Conservation (phyloP, 1,140 invertebrate genomes). For the Drosophila ironensis region DNA sequence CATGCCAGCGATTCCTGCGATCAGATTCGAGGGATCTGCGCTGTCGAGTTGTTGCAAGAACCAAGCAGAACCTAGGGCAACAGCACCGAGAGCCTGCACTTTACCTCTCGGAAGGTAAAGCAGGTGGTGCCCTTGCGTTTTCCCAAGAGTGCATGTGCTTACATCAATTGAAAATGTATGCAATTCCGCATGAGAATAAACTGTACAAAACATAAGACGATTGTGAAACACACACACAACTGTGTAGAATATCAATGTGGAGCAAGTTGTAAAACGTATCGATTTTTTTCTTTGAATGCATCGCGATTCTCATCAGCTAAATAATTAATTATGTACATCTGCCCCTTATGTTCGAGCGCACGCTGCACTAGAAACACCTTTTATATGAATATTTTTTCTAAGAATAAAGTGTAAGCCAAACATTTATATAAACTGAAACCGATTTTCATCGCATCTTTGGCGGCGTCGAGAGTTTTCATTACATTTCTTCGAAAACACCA, state of each 20-base stretch:
- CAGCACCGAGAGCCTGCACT: too few species aligned
- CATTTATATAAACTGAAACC: slow-evolving; percentile 19
- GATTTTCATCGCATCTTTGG: too few species aligned
- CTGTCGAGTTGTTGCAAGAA: too few species aligned
- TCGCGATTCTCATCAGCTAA: slow-evolving; percentile 12
- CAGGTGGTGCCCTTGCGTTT: not conserved
- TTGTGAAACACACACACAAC: not conserved
- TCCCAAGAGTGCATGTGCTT: slow-evolving; percentile 11
- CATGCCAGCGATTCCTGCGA: too few species aligned
- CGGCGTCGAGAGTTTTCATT: too few species aligned
- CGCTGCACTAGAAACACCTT: slow-evolving; percentile 21
- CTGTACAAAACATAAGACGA: slow-evolving; percentile 35
- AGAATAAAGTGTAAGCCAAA: slow-evolving; percentile 17
- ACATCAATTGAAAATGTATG: slow-evolving; percentile 36
- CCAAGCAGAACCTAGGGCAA: too few species aligned
- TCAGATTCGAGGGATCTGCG: too few species aligned
- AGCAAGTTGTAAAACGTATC: not conserved
- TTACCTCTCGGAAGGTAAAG: too few species aligned
- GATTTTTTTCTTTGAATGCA: slow-evolving; percentile 16
- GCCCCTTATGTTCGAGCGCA: slow-evolving; percentile 4
- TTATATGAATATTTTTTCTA: slow-evolving; percentile 12
- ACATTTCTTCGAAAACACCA: too few species aligned
- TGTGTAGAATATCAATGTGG: slow-evolving; percentile 1
- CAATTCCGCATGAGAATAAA: slow-evolving; percentile 31
- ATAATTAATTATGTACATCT: too few species aligned